Base-by-base conservation (phyloP, 2,888 invertebrate species). In the Galeopsomyia nigrocyanea region DNA sequence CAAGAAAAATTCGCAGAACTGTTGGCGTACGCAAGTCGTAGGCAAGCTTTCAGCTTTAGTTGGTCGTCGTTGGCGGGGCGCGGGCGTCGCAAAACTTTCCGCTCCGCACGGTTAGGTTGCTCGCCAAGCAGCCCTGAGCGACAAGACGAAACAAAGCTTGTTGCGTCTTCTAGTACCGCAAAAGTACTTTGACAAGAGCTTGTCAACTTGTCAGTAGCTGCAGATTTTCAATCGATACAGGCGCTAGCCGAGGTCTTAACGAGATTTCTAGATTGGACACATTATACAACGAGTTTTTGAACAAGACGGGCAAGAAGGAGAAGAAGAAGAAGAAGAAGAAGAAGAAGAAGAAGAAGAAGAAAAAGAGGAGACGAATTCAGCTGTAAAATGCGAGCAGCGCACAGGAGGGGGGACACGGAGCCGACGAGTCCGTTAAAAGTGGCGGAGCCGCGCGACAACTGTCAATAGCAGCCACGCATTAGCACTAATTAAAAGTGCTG, bases 111-210 rank as follows among this genome's bases (percentile, higher is more conserved):
- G 22, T 21, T 60, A 47, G 39, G 10, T 39, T 9, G 39, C 39
- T 39, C 7, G 10, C 39, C 39, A 39, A 39, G 39, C 39, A 39
- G 10, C 1, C 39, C 1, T 39, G 56, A 26, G 55, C 60, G 47
- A 53, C 17, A 58, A 65, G 71, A 71, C 55, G 65, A 65, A 71
- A 71, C 71, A 65, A 71, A 71, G 71, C 71, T 71, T 49, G 58
- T 64, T 31, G 63, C 62, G 26, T 68, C 47, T 14, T 9, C 26
- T 39, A 39, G 39, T 39, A 39, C 39, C 39, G 5, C 39, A 10
- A 39, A 39, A 39, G 7, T 39, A 39, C 39, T 39, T 39, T 39
- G 10, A 13, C 7, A 39, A 39, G 39, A 39, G 39, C 39, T 39
- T 39, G 39, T 13, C 39, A 39, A 39, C 39, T 7, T 39, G 39